These are phyloP conservation scores for Argentina silus DNA, from an alignment of 2,797 vertebrate genomes.

Conservation along the genomic window DNA sequence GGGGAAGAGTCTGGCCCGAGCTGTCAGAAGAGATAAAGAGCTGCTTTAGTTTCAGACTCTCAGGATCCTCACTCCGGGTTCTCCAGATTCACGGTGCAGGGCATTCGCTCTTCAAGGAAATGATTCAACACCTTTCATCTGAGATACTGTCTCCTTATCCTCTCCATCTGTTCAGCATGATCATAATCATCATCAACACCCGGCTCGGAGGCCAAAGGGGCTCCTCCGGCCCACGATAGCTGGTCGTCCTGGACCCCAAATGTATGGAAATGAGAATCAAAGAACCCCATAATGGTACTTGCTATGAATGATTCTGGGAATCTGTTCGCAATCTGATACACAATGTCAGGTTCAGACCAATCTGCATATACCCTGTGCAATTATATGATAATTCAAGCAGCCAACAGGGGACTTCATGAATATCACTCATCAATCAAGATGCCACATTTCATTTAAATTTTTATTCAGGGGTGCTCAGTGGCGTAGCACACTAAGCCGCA, in stretches of 20 bases:
- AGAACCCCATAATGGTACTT: conserved; percentile 57
- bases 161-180: conserved; percentile 32
- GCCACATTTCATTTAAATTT: conserved; percentile 63
- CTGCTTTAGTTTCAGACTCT: too few species aligned
- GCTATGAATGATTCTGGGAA: conserved; percentile 55
- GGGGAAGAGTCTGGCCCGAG: too few species aligned
- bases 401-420: conserved; percentile 58
- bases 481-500: too few species aligned
- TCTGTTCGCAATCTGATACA: conserved; percentile 42
- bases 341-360: conserved; percentile 44
- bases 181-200: not conserved
- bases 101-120: conserved; percentile 40
- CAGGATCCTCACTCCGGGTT: too few species aligned
- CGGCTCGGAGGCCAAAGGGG: conserved; percentile 29
- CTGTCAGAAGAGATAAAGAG: too few species aligned
- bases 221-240: conserved; percentile 35
- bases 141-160: conserved; percentile 28
- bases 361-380: conserved; percentile 66
- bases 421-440: conserved; percentile 67
- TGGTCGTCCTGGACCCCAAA: conserved; percentile 29
- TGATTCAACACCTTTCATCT: conserved; percentile 30
- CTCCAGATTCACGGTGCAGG: conserved; percentile 20
- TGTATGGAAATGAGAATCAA: conserved; percentile 50
- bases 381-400: conserved; percentile 62
- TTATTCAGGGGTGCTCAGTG: conserved; percentile 44